A percentile compares a stretch with the other conserved stretches of the same genome.
Evolutionary conservation across 2,888 invertebrate species (phyloP).

Genomic region (Phorcus lineatus): DNA sequence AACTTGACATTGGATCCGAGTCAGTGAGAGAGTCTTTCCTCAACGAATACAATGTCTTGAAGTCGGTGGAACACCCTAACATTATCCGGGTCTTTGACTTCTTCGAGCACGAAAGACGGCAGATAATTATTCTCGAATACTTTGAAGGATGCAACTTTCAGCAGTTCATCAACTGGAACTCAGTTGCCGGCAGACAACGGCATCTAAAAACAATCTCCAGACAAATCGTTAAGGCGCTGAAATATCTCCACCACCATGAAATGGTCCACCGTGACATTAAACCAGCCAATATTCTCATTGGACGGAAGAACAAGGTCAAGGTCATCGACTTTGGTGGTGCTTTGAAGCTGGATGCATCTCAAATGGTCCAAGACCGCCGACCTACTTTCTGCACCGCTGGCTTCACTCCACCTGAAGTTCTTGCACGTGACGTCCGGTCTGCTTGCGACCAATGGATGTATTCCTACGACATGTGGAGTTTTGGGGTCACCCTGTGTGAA

Average conservation of each 20-base stretch:
- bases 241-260: not conserved
- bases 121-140: not conserved
- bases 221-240: not conserved
- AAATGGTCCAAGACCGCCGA: not conserved
- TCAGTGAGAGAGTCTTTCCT: not conserved
- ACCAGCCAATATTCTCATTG: not conserved
- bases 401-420: not conserved
- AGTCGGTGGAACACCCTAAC: not conserved
- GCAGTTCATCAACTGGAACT: not conserved
- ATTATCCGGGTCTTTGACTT: not conserved
- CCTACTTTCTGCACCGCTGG: not conserved
- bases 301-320: not conserved
- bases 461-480: slow-evolving; percentile 1
- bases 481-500: not conserved
- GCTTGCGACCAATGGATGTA: not conserved
- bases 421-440: not conserved
- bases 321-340: not conserved
- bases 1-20: too few relatives aligned
- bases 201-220: not conserved
- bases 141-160: not conserved
- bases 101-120: not conserved
- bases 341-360: not conserved
- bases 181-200: not conserved
- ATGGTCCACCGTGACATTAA: not conserved
- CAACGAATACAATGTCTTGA: not conserved